A percentile compares a stretch with the other conserved stretches of the same genome.
These are phyloP conservation scores for Orius insidiosus DNA, from an alignment of 1,140 invertebrate species.

Conservation along the genomic window DNA sequence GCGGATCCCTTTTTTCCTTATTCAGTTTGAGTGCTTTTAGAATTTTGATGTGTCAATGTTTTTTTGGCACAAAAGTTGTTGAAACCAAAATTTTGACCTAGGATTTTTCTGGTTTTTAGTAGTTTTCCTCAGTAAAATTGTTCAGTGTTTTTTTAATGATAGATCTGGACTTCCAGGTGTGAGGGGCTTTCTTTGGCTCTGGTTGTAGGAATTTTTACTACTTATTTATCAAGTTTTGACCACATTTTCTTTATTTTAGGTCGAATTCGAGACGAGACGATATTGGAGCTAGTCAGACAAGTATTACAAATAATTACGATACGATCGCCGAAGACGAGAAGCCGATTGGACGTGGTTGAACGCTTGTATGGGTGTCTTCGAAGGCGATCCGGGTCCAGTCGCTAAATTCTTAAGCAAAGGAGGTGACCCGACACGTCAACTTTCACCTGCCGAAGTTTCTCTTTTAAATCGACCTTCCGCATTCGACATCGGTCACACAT, in stretches of 20 bases:
- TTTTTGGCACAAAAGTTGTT: no score
- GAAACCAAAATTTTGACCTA: no score
- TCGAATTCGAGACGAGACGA: constrained; percentile 14
- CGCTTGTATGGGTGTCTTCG: constrained; percentile 75
- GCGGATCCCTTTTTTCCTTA: no score
- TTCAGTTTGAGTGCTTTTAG: no score
- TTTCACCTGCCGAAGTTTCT: constrained; percentile 70
- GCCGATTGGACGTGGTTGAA: constrained; percentile 85
- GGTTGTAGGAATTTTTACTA: no score
- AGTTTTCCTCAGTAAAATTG: no score
- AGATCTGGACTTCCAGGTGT: no score
- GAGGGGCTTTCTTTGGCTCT: neutral
- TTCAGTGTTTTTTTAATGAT: no score
- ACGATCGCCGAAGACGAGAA: constrained; percentile 43
- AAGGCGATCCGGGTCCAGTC: constrained; percentile 69
- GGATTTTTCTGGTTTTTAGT: no score
- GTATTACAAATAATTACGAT: constrained; percentile 36
- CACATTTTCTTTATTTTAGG: constrained; percentile 5
- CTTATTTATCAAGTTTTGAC: no score
- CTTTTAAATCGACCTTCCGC: constrained; percentile 77
- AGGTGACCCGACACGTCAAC: constrained; percentile 72
- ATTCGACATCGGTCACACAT: constrained; percentile 82
- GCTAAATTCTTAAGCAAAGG: constrained; percentile 74
- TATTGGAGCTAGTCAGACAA: neutral
- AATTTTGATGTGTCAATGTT: no score